Conservation (phyloP, 2,113 vertebrate species). For the Paedocypris sp. region DNA sequence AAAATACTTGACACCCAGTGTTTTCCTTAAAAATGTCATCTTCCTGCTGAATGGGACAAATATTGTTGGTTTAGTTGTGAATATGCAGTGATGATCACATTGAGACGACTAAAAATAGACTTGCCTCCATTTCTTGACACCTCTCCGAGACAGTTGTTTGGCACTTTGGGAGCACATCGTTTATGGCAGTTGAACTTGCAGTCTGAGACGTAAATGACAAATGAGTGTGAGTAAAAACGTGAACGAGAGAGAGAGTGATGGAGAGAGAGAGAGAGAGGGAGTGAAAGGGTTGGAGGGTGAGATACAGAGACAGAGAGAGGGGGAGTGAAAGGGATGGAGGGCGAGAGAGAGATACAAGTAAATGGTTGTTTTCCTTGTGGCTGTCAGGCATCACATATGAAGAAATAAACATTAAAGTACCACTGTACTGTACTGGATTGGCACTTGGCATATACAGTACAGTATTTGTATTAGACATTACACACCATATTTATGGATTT, state of each 20-base stretch:
- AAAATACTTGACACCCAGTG: no score
- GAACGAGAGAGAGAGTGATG: conserved; percentile 3
- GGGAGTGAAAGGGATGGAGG: neutral
- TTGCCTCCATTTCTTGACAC: conserved; percentile 86
- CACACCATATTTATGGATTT: no score
- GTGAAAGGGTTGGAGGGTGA: neutral
- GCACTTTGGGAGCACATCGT: conserved; percentile 88
- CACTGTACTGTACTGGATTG: conserved; percentile 27
- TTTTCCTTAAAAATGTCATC: no score
- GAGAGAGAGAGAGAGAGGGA: conserved; percentile 15
- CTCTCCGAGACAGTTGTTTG: conserved; percentile 93
- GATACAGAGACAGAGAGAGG: neutral
- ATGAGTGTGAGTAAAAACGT: conserved; percentile 16
- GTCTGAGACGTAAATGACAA: no score
- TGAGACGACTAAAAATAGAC: conserved; percentile 35
- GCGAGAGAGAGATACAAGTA: conserved; percentile 12
- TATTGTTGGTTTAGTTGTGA: conserved; percentile 27
- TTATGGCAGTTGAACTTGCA: conserved; percentile 97
- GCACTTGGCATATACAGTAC: conserved; percentile 22
- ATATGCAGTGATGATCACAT: conserved; percentile 17
- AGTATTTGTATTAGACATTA: no score
- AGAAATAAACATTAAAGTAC: conserved; percentile 30
- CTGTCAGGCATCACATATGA: conserved; percentile 33
- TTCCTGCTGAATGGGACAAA: conserved; percentile 11
- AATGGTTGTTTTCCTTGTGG: conserved; percentile 32